Evolutionary conservation across 2,797 vertebrate species (phyloP), one percentile per base, ranked within the genome.

Genomic region (Anguilla marmorata): DNA sequence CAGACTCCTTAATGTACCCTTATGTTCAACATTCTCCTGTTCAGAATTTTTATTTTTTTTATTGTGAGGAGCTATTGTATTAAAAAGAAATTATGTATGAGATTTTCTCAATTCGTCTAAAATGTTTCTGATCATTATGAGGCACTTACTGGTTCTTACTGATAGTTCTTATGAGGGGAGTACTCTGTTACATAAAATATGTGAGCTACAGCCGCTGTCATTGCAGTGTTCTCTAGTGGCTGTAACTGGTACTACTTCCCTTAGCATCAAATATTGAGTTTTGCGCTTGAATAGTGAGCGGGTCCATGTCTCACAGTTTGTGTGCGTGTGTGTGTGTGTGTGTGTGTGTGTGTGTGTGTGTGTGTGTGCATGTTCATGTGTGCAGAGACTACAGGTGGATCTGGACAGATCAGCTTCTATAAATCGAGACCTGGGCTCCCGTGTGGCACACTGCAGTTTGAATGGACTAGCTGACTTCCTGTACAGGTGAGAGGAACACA

Each of bases 381-480:
- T 88, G 0, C 93, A 98, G 98, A 94, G 97, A 90, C 92, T 98
- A 90, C 96, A 97, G 91, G 95, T 96, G 0, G 97, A 98, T 33
- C 93, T 97, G 33, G 97, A 98, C 8, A 93, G 94, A 3, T 97
- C 98, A 0, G 97, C 97, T 14, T 94, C 95, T 87, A 96, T 98
- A 92, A 97, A 93, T 90, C 94, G 93, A 79, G 94, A 95, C 84
- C 92, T 98, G 0, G 97, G 97, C 6, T 94, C 95, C 89, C 94
- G 96, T 72, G 97, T 98, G 92, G 96, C 97, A 0, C 96, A 97
- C 85, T 97, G 96, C 92, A 97, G 97, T 86, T 95, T 98, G 33
- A 96, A 96, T 0, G 96, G 97, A 5, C 95, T 99, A 88, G 97
- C 97, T 0, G 96, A 98, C 90, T 98, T 99, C 91, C 94, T 98